phyloP scores from a whole-genome alignment of 2,113 vertebrate genomes.

The Regulus satrapa region DNA sequence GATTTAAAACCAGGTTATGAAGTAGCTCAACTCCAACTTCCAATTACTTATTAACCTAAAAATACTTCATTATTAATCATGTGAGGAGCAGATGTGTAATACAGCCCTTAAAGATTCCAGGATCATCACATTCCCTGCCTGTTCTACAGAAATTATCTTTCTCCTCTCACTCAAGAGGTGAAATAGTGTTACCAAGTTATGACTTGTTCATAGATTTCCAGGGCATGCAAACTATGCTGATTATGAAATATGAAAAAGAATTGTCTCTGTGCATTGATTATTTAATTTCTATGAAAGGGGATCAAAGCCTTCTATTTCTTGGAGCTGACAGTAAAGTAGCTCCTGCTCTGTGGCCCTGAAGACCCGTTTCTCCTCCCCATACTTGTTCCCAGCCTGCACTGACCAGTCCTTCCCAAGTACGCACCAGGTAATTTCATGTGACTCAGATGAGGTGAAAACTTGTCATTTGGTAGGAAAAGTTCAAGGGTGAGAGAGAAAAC shows the following conservation, averaged over 20 bases:
- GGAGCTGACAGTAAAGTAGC: not conserved
- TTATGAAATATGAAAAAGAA: not conserved
- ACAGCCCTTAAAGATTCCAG: not conserved
- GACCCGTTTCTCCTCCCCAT: too few relatives aligned
- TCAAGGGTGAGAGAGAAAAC: not conserved
- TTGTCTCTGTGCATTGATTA: not conserved
- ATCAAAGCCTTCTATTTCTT: not conserved
- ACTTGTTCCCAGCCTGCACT: not conserved
- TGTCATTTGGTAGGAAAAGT: not conserved
- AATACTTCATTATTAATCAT: not conserved
- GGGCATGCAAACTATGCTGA: not conserved
- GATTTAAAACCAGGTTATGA: not conserved
- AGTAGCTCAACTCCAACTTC: not conserved
- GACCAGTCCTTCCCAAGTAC: not conserved
- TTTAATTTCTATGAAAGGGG: not conserved
- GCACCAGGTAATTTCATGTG: not conserved
- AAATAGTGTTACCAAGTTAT: not conserved
- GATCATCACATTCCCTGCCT: not conserved
- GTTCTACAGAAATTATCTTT: not conserved
- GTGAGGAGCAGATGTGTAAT: not conserved
- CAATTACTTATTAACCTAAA: not conserved
- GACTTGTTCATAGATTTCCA: not conserved
- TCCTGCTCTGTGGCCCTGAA: not conserved
- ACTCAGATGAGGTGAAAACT: not conserved
- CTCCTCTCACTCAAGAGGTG: not conserved